Base-by-base conservation (phyloP, 2,113 vertebrate species). In the Triplophysa tibetana region DNA sequence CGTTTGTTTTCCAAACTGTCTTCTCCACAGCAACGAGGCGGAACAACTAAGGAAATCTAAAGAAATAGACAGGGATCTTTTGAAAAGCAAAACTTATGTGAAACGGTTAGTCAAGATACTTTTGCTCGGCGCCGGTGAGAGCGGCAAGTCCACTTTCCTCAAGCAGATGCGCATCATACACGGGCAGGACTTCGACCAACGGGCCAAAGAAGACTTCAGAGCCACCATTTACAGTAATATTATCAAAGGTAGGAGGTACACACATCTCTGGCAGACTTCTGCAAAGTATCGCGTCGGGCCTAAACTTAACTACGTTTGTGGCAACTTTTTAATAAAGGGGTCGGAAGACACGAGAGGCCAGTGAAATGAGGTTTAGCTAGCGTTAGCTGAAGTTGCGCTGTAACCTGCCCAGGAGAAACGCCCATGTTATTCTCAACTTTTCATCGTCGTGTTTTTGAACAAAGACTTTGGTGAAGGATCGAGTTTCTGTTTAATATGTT, bases 81-180 rank as follows among this genome's bases (percentile, higher is more conserved):
- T 92, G 19, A 93, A 93, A 75, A 95, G 98, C 85, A 98, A 98
- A 86, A 95, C 94, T 0, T 96, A 96, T 75, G 95, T 97, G 33
- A 97, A 96, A 82, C 90, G 96, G 82, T 89, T 98, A 1, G 96
- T 97, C 26, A 97, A 98, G 94, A 98, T 97, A 88, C 87, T 98
- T 65, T 88, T 98, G 74, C 94, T 98, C 65, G 96, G 96, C 78
- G 96, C 96, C 29, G 96, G 96, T 43, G 96, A 98, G 89, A 98
- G 96, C 93, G 96, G 96, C 92, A 98, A 98, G 91, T 96, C 95
- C 80, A 98, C 96, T 84, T 98, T 98, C 93, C 94, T 98, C 78
- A 98, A 98, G 91, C 96, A 98, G 94, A 98, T 98, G 96, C 93
- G 96, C 88, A 98, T 98, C 92, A 97, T 98, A 87, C 96, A 98